Conservation (phyloP, 2,888 invertebrate genomes). For the Eudemis profundana region DNA sequence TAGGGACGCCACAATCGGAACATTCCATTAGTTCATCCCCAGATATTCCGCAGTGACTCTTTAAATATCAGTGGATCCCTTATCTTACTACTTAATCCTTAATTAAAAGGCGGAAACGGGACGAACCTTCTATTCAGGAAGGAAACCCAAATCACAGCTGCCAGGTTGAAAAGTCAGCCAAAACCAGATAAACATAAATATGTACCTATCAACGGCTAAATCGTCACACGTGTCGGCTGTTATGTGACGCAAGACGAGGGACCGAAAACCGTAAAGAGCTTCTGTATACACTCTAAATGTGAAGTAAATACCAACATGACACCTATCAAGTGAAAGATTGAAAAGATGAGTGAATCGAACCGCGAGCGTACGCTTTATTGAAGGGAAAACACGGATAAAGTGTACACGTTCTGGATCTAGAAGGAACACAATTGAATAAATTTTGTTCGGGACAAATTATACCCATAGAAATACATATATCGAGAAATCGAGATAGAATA, state of each 20-base stretch:
- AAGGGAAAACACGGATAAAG: slow-evolving; percentile 8
- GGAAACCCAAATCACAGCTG: neutral
- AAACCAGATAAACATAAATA: slow-evolving; percentile 6
- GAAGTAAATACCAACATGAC: neutral
- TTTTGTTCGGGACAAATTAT: no score
- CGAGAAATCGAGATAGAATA: no score
- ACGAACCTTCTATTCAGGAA: no score
- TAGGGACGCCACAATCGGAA: no score
- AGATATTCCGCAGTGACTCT: no score
- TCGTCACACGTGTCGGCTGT: slow-evolving; percentile 15
- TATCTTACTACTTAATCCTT: neutral
- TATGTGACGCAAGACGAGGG: slow-evolving; percentile 35
- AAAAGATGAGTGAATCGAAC: slow-evolving; percentile 24
- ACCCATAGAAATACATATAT: no score
- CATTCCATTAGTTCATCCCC: no score
- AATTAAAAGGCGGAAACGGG: no score
- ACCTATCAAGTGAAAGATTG: slow-evolving; percentile 12
- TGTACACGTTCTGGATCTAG: neutral
- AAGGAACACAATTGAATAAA: neutral
- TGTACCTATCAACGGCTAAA: no score
- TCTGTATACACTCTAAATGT: slow-evolving; percentile 7
- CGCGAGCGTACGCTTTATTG: neutral
- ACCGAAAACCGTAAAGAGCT: slow-evolving; percentile 16
- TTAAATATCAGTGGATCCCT: no score
- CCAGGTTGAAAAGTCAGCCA: neutral